Base-by-base conservation (phyloP, 2,797 vertebrate genomes). In the Champsocephalus gunnari region DNA sequence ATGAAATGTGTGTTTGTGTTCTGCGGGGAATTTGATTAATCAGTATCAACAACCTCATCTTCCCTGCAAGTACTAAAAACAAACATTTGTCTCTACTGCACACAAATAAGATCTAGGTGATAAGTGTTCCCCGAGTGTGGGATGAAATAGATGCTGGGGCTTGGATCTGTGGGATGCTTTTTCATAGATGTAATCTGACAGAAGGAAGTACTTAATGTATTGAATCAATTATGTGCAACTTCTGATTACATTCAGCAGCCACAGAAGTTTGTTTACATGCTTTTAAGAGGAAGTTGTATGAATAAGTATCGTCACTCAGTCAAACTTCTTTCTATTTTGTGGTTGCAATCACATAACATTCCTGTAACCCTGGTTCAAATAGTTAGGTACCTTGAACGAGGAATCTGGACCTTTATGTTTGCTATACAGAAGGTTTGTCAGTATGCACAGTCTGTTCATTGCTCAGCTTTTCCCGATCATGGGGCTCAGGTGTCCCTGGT, bases 401-500 rank as follows among this genome's bases (percentile, higher is more conserved):
- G 51, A 51, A 50, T 70, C 41, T 61, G 17, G n/a, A 38, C 11
- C 44, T 71, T 74, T 48, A 43, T 74, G 70, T 61, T 51, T 12
- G 12, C 11, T 69, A 17, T 50, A 53, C 14, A 71, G 73, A 79
- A 75, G 44, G 3, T 60, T 28, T 64, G 54, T 71, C 77, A 75
- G 43, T 21, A 4, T 28, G 64, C 49, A 49, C 41, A 50, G 41
- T 47, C 9, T 70, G 38, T 51, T 75, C 66, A 47, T 32, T 50
- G 54, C 1, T 3, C 44, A 34, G 74, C 62, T 68, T 66, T 68
- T 64, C 13, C 74, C 59, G 70, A 74, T 83, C 79, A 71, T 11
- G 19, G 56, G 65, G 62, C 69, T 87, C 79, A 87, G 81, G 79
- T 86, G 77, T 88, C 70, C 58, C 59, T 13, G 9, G 81, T 21